Evolutionary conservation across 2,113 vertebrate genomes (phyloP), one percentile per base, ranked within the genome.

Genomic region (Phaethon lepturus): DNA sequence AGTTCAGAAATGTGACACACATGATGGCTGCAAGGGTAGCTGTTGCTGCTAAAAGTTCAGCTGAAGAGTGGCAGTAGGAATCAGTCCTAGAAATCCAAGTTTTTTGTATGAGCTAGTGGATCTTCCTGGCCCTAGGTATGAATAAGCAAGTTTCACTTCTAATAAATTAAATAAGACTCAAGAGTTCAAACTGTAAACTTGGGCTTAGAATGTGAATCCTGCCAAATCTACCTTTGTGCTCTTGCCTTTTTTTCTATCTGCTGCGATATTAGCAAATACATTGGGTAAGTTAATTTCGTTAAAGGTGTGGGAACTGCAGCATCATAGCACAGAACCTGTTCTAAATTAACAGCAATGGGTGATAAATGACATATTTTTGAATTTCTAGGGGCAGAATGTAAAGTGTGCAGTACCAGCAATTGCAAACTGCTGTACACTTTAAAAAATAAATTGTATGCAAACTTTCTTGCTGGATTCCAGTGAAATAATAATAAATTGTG

Each of bases 151-250:
- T 38, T 63, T 90, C 29, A 53, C 11, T 62, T 62, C 11, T 58
- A 58, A 62, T 35, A 42, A 88, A 25, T 13, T 73, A 55, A 79
- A 52, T 31, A 52, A 25, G 5, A 47, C 60, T 90, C 19, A 60
- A 52, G 25, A 13, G 2, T 74, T 78, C 11, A 18, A 7, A 45
- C 5, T 86, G 17, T 38, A 25, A 92, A 23, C 15, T 40, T 33
- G 35, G 23, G 7, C 42, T 91, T 86, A 64, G 47, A 93, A 91
- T 10, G 2, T 35, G 15, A 49, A 59, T 52, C 19, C 38, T 80
- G 23, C 3, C 80, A 88, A 80, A 68, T 60, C 38, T 72, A 0
- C 0, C 0, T 83, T 92, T 58, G 11, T 59, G 17, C 3, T 59
- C 11, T 49, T 84, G 20, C 13, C 9, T 90, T 67, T 86, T 71